Percentiles rank a stretch among this genome's conserved stretches.
These are phyloP conservation scores for Fregata magnificens DNA, from an alignment of 2,113 vertebrate species.

Conservation along the genomic window DNA sequence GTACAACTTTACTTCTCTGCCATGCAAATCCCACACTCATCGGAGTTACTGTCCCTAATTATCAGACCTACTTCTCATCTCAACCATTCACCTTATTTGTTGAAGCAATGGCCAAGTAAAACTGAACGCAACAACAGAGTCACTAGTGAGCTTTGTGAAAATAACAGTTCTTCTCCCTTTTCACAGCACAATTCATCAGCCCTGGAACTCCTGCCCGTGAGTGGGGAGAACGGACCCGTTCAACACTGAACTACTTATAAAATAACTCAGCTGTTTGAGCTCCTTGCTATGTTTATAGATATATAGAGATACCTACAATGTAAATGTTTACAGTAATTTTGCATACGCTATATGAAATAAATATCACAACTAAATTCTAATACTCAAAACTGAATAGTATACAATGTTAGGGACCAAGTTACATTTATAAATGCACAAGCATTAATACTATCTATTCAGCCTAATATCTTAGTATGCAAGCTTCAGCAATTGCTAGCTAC, in stretches of 20 bases:
- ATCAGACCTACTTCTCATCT: neutral
- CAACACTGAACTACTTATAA: neutral
- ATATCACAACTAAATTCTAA: slow-evolving; percentile 11
- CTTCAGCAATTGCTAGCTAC: slow-evolving; percentile 3
- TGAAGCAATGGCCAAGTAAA: neutral
- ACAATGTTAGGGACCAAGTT: neutral
- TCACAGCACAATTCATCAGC: neutral
- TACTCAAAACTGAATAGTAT: neutral
- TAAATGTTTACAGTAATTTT: neutral
- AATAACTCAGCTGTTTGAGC: neutral
- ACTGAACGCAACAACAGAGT: neutral
- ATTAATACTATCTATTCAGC: neutral
- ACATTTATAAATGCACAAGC: slow-evolving; percentile 22
- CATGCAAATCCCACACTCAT: neutral
- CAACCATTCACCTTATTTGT: neutral
- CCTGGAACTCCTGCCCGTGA: neutral
- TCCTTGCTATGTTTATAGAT: neutral
- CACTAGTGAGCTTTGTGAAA: neutral
- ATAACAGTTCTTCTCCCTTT: neutral
- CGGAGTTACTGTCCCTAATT: neutral
- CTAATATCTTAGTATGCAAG: slow-evolving; percentile 22
- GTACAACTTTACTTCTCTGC: neutral
- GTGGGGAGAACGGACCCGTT: neutral
- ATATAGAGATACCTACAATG: neutral
- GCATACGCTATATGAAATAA: neutral